These are phyloP conservation scores for Ceyx margarethae DNA, from an alignment of 2,113 vertebrate genomes.

Conservation along the genomic window DNA sequence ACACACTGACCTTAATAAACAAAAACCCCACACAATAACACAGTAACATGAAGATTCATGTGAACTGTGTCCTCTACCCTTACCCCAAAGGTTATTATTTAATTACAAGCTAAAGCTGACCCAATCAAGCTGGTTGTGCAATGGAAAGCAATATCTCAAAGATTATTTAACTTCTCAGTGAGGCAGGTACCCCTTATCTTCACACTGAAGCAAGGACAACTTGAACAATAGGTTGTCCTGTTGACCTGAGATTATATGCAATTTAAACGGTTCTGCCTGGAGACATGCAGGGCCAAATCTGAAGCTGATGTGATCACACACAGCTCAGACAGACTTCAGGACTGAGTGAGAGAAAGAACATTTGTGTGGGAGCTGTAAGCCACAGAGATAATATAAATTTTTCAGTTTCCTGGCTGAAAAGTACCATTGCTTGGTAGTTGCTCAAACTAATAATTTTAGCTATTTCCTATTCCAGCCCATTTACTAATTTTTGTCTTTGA, in stretches of 20 bases:
- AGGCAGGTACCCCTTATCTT: constrained; percentile 5
- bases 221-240: constrained; percentile 4
- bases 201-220: neutral
- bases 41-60: rapidly evolving
- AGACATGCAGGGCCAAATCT: neutral
- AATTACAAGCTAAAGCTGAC: neutral
- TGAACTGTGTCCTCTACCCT: neutral
- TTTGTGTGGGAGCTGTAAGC: neutral
- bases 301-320: neutral
- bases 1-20: neutral
- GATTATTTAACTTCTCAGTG: neutral
- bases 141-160: neutral
- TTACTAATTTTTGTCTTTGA: neutral
- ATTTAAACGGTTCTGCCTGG: neutral
- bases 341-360: neutral
- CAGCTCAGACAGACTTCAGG: neutral
- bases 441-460: neutral
- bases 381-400: neutral
- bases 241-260: neutral
- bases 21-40: neutral
- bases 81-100: neutral
- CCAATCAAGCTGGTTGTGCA: neutral
- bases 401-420: neutral
- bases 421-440: neutral
- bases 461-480: neutral